Percentiles rank a stretch among this genome's conserved stretches.
Conservation (phyloP, 2,888 invertebrate genomes). For the Macropis europaea region DNA sequence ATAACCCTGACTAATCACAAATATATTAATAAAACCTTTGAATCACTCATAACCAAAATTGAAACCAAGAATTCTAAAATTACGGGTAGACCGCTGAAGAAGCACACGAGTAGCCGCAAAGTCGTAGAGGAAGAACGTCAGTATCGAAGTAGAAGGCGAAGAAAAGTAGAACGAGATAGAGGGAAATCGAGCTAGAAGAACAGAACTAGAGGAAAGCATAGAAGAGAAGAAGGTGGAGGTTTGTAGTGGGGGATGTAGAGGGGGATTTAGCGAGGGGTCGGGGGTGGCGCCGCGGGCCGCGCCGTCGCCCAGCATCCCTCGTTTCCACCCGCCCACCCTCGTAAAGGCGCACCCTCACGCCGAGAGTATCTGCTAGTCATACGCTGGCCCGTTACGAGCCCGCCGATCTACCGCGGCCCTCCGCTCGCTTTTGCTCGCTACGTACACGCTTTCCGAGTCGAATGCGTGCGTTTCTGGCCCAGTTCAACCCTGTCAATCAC, state of each 20-base stretch:
- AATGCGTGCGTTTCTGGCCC: conserved; percentile 33
- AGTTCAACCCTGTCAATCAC: conserved; percentile 21
- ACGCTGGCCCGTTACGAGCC: conserved; percentile 76
- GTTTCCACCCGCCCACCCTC: conserved; percentile 71
- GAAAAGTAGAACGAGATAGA: conserved; percentile 25
- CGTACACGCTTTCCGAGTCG: conserved; percentile 33
- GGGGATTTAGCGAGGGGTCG: conserved; percentile 59
- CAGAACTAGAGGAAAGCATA: conserved; percentile 18
- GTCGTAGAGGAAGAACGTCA: background rate
- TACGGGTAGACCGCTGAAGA: too few species aligned
- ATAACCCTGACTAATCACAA: too few species aligned
- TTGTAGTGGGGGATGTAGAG: conserved; percentile 6
- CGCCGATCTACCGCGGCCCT: conserved; percentile 56
- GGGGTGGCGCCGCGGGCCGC: conserved; percentile 78
- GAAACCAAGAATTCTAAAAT: too few species aligned
- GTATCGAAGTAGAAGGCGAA: conserved; percentile 6
- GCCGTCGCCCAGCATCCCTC: conserved; percentile 79
- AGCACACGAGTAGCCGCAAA: too few species aligned
- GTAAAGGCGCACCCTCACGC: conserved; percentile 78
- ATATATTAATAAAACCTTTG: too few species aligned
- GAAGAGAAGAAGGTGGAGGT: conserved; percentile 8
- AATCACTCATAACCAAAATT: too few species aligned
- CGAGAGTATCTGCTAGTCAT: conserved; percentile 77
- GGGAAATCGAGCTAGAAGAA: background rate
- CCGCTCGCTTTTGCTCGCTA: conserved; percentile 25